Conservation (phyloP, 64 coral and sea anemone genomes). For the Hydrozoanthus tunicans region DNA sequence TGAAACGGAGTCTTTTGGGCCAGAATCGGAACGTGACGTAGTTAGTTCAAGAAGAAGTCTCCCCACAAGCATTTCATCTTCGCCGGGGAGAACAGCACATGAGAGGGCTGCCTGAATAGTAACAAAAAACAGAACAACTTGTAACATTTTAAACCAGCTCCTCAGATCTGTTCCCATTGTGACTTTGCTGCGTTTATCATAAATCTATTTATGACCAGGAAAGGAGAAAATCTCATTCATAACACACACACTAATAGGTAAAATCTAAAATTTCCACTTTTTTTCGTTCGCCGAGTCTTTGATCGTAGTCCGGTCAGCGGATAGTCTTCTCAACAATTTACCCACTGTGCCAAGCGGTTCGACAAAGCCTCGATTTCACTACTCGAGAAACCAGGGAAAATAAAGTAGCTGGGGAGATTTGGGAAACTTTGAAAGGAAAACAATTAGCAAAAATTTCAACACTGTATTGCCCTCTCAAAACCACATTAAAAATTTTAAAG, state of each 20-base stretch:
- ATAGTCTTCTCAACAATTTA: neutral
- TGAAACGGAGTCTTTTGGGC: constrained; percentile 58
- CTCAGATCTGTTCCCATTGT: constrained; percentile 10
- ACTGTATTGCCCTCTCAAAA: neutral
- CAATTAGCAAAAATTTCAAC: neutral
- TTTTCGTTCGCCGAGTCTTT: neutral
- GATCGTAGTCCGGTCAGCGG: constrained; percentile 39
- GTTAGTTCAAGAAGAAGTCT: constrained; percentile 36
- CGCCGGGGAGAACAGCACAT: constrained; percentile 49
- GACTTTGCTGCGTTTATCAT: neutral
- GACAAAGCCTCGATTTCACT: neutral
- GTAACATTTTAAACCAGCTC: constrained; percentile 47
- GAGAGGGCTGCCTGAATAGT: constrained; percentile 42
- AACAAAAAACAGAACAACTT: constrained; percentile 35
- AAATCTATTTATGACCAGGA: neutral
- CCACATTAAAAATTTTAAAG: neutral
- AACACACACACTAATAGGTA: neutral
- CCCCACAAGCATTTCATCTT: constrained; percentile 27
- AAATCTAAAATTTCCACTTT: no score
- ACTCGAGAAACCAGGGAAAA: no score
- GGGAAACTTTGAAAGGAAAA: no score
- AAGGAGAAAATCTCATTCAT: constrained; percentile 9
- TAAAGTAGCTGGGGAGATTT: neutral
- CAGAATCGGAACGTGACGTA: constrained; percentile 9
- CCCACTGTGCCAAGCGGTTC: constrained; percentile 23